Percentiles rank a stretch among this genome's conserved stretches.
phyloP scores from a whole-genome alignment of 1,140 invertebrate species.

The Drosophila albomicans region DNA sequence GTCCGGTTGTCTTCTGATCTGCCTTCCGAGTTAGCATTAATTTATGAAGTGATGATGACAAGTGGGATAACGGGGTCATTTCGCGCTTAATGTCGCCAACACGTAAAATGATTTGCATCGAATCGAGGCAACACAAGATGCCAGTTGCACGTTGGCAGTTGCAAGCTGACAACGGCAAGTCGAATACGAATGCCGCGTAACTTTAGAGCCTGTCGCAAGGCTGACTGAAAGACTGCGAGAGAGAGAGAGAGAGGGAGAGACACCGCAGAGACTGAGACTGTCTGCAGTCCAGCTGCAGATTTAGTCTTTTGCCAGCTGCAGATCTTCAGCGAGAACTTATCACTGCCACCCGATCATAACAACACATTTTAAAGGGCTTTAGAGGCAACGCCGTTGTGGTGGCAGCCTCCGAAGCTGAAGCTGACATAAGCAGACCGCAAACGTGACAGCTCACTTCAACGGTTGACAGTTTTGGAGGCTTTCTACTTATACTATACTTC shows the following conservation, averaged over 20 bases:
- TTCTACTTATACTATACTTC: constrained; percentile 28
- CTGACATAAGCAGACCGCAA: constrained; percentile 83
- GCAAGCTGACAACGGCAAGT: constrained; percentile 16
- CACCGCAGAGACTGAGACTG: constrained; percentile 23
- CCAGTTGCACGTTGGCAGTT: constrained; percentile 29
- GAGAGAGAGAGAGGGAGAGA: too few species aligned
- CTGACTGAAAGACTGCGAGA: constrained; percentile 33
- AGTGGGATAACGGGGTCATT: constrained; percentile 84
- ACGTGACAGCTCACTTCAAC: constrained; percentile 81
- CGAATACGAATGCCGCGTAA: constrained; percentile 70
- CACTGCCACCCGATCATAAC: constrained; percentile 79
- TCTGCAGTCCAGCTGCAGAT: constrained; percentile 19
- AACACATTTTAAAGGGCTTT: constrained; percentile 84
- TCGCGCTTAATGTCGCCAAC: constrained; percentile 84
- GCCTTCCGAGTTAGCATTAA: constrained; percentile 74
- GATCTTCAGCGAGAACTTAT: constrained; percentile 62
- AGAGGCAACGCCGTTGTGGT: constrained; percentile 37
- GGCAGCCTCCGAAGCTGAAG: constrained; percentile 70
- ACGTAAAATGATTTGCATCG: constrained; percentile 84
- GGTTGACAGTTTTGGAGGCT: constrained; percentile 64
- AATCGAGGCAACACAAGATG: constrained; percentile 41
- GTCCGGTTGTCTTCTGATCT: constrained; percentile 28
- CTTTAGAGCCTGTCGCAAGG: constrained; percentile 74
- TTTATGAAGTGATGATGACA: constrained; percentile 84
- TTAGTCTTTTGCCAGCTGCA: constrained; percentile 14